Percentiles rank a stretch among this genome's conserved stretches.
These are phyloP conservation scores for Pipistrellus pygmaeus DNA, from an alignment of 2,797 vertebrate genomes.

Conservation along the genomic window DNA sequence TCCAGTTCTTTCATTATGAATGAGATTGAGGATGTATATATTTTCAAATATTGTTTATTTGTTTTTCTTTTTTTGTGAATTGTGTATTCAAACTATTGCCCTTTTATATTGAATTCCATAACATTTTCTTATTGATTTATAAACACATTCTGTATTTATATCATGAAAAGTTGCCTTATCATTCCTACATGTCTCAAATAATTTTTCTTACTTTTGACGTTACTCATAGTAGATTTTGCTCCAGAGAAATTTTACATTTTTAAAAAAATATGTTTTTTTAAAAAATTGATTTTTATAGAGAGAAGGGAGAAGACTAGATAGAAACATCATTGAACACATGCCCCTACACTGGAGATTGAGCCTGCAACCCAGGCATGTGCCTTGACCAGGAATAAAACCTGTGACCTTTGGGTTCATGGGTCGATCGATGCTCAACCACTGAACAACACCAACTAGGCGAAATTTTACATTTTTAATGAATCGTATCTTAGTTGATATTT, in stretches of 20 bases:
- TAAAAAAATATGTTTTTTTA: no score
- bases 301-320: no score
- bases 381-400: no score
- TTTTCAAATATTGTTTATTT: constrained; percentile 38
- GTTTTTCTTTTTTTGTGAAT: constrained; percentile 7
- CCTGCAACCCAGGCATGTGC: no score
- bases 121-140: constrained; percentile 1
- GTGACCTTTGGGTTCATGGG: no score
- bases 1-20: constrained; percentile 30
- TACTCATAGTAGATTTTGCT: neutral
- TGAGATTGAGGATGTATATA: neutral
- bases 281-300: no score
- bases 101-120: neutral
- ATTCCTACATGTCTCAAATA: neutral
- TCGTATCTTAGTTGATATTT: neutral
- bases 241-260: neutral
- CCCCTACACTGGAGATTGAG: no score
- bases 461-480: constrained; percentile 8
- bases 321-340: no score
- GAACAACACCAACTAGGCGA: no score
- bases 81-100: neutral
- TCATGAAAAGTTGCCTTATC: neutral
- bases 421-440: no score
- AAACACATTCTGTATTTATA: neutral
- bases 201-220: constrained; percentile 39